These are phyloP conservation scores for Pinna nobilis DNA, from an alignment of 1,140 invertebrate genomes.

Conservation along the genomic window DNA sequence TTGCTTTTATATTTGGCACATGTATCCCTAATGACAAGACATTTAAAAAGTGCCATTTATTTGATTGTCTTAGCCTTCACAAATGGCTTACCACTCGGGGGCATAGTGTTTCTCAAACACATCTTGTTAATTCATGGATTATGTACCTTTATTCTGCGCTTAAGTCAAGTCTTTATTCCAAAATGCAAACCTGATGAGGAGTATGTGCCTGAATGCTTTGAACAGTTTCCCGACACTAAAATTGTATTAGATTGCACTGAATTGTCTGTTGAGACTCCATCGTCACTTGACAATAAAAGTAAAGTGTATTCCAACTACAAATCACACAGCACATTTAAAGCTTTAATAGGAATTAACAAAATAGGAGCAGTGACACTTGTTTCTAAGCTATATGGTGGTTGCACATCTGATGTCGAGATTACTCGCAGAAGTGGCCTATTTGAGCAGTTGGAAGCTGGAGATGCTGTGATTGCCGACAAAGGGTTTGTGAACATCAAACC, in stretches of 20 bases:
- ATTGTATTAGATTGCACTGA: conserved; percentile 47
- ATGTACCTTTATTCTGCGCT: too few species aligned
- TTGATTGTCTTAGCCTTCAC: too few species aligned
- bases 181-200: too few species aligned
- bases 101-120: too few species aligned
- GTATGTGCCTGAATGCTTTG: conserved; percentile 38
- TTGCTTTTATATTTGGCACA: too few species aligned
- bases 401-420: conserved; percentile 36
- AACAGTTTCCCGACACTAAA: conserved; percentile 34
- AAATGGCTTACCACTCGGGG: too few species aligned
- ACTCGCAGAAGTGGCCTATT: conserved; percentile 29
- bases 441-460: not conserved
- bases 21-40: too few species aligned
- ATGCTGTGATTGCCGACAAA: conserved; percentile 43
- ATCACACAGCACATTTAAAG: conserved; percentile 42
- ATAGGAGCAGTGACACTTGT: conserved; percentile 38
- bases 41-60: too few species aligned
- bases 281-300: conserved; percentile 33
- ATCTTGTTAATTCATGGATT: too few species aligned
- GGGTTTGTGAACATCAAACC: conserved; percentile 32
- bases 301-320: conserved; percentile 43
- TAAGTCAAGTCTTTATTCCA: too few species aligned
- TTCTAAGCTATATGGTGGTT: conserved; percentile 22
- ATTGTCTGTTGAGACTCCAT: conserved; percentile 47
- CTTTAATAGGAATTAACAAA: conserved; percentile 32